phyloP scores from a whole-genome alignment of 1,140 invertebrate genomes.

The Polyergus mexicanus region DNA sequence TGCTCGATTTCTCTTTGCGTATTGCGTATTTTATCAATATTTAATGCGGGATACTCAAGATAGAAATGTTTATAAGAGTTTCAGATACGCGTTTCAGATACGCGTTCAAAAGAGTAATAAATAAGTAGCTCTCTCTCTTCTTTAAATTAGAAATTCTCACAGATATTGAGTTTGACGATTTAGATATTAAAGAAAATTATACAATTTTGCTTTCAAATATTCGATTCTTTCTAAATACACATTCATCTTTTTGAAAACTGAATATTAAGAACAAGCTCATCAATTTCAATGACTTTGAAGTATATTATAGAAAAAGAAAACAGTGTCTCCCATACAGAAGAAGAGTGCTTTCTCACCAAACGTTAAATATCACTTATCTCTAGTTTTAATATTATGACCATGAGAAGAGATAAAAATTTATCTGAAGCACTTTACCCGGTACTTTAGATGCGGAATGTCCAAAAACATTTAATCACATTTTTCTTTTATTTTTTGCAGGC shows the following conservation, averaged over 20 bases:
- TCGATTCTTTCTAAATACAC: background rate
- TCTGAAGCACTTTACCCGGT: no score
- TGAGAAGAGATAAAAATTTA: no score
- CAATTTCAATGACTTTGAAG: no score
- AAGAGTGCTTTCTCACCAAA: no score
- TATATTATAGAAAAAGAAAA: no score
- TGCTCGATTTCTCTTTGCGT: background rate
- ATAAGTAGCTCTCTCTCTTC: background rate
- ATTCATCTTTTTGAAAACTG: background rate
- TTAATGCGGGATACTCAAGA: background rate
- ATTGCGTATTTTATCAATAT: conserved; percentile 14
- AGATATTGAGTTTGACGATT: background rate
- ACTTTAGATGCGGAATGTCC: no score
- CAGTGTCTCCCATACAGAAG: no score
- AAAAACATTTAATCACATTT: no score
- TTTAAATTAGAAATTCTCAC: background rate
- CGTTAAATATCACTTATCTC: no score
- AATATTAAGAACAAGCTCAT: no score
- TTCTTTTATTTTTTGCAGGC: no score
- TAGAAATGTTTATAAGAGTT: conserved; percentile 11
- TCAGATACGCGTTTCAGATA: background rate
- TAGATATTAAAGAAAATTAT: conserved; percentile 3
- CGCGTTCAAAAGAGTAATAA: background rate
- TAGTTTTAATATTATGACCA: no score
- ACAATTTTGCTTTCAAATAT: background rate